Evolutionary conservation across 2,888 invertebrate species (phyloP).

Genomic region (Hydrotaea diabolus): DNA sequence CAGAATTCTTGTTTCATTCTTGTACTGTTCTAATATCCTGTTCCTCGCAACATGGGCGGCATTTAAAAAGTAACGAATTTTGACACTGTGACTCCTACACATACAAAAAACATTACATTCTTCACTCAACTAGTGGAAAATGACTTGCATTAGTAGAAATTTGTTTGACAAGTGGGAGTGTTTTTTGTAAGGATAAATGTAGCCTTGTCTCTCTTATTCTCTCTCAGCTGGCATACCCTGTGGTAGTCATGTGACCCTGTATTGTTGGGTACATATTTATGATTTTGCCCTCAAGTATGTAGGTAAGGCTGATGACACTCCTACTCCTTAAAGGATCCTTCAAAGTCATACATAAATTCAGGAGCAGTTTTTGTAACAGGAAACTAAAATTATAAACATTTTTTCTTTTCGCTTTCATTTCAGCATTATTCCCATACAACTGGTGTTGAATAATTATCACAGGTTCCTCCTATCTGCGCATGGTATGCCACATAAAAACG

Average conservation of each 20-base stretch:
- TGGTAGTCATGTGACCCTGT: not conserved
- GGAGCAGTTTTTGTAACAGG: not conserved
- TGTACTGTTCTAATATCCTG: not conserved
- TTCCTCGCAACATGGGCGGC: not conserved
- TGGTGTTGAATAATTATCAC: not conserved
- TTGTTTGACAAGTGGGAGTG: no score
- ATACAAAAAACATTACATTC: not conserved
- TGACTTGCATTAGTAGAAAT: not conserved
- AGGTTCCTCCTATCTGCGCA: not conserved
- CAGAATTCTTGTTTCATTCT: not conserved
- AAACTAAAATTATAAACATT: not conserved
- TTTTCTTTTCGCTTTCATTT: no score
- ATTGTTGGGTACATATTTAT: slow-evolving; percentile 7
- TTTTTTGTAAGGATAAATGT: no score
- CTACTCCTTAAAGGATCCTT: not conserved
- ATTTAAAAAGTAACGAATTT: slow-evolving; percentile 5
- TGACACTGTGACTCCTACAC: not conserved
- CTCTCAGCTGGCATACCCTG: no score
- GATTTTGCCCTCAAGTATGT: not conserved
- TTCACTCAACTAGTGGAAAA: not conserved
- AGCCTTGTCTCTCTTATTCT: no score
- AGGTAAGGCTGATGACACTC: not conserved
- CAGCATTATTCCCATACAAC: not conserved
- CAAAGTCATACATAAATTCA: not conserved
- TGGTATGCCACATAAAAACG: not conserved